A percentile compares a stretch with the other conserved stretches of the same genome.
phyloP scores from a whole-genome alignment of 2,797 vertebrate species.

The Manis javanica region DNA sequence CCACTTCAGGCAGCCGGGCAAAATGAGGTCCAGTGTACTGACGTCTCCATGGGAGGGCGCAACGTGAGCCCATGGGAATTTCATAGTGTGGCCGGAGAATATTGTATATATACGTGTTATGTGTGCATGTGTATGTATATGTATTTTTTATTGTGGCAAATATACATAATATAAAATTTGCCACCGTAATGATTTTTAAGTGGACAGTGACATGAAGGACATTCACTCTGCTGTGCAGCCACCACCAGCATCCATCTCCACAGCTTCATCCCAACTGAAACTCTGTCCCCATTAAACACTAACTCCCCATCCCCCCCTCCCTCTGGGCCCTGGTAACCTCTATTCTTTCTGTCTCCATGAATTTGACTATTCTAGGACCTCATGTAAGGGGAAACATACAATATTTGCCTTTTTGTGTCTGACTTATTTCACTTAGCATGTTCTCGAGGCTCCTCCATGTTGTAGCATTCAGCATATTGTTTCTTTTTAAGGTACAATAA shows the following conservation, averaged over 20 bases:
- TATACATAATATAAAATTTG: background rate
- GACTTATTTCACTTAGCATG: background rate
- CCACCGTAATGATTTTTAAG: background rate
- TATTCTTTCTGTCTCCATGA: background rate
- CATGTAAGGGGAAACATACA: accelerated
- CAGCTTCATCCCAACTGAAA: background rate
- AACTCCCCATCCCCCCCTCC: accelerated
- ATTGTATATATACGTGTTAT: accelerated
- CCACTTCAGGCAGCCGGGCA: background rate
- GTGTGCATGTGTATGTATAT: background rate
- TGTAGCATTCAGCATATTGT: background rate
- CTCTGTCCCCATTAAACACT: background rate
- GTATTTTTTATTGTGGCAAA: background rate
- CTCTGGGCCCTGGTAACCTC: background rate
- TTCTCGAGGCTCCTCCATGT: background rate
- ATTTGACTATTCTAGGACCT: background rate
- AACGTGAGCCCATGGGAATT: too few relatives aligned
- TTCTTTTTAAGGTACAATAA: background rate
- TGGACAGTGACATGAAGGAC: too few relatives aligned
- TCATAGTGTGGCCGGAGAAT: accelerated
- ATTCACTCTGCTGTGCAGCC: accelerated
- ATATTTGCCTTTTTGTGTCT: background rate
- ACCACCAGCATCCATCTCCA: background rate
- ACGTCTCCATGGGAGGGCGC: background rate
- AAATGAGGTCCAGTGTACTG: too few relatives aligned